These are phyloP conservation scores for Leucania comma DNA, from an alignment of 2,888 invertebrate species.

Conservation along the genomic window DNA sequence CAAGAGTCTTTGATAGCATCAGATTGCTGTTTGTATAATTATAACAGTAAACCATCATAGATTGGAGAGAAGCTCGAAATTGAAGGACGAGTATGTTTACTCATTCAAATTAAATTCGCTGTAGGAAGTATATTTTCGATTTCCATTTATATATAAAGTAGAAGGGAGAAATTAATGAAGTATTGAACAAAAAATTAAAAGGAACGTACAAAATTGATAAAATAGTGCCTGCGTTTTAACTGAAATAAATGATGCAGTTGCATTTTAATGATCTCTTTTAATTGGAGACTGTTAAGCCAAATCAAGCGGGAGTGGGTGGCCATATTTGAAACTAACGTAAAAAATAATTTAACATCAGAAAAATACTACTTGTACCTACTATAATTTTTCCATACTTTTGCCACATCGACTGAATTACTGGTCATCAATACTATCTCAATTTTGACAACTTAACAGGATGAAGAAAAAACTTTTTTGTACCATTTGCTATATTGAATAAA, in stretches of 20 bases:
- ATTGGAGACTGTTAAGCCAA: not conserved
- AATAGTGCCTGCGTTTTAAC: not conserved
- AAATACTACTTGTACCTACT: too few species aligned
- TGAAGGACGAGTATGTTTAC: slow-evolving; percentile 31
- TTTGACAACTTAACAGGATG: too few species aligned
- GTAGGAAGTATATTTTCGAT: slow-evolving; percentile 7
- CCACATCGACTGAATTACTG: too few species aligned
- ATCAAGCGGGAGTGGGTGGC: too few species aligned
- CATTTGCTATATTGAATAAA: too few species aligned
- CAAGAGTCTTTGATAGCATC: slow-evolving; percentile 13
- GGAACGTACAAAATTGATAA: not conserved
- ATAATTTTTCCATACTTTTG: too few species aligned
- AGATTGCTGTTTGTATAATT: slow-evolving; percentile 48
- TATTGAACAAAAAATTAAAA: not conserved
- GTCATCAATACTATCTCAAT: too few species aligned
- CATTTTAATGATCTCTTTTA: not conserved
- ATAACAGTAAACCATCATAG: slow-evolving; percentile 36
- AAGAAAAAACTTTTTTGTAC: too few species aligned
- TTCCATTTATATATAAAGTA: slow-evolving; percentile 9
- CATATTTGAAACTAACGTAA: not conserved
- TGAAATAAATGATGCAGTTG: not conserved
- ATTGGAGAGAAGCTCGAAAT: slow-evolving; percentile 31
- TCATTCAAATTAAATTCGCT: slow-evolving; percentile 29
- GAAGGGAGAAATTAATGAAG: not conserved
- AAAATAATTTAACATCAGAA: too few species aligned